Conservation (phyloP, 1,140 invertebrate genomes). For the Matsumurasca onukii region DNA sequence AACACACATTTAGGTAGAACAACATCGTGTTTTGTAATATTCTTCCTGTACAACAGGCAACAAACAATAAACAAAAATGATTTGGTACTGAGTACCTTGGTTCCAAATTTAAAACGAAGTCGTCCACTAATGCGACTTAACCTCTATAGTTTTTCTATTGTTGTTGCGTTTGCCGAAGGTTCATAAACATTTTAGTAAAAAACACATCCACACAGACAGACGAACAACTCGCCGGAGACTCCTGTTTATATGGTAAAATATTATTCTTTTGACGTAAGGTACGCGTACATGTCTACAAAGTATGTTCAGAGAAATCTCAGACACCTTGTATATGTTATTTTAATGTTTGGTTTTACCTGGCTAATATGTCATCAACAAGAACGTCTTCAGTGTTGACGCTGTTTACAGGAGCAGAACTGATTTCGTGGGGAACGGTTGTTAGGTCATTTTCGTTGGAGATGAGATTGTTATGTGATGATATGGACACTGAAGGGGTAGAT, state of each 20-base stretch:
- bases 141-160: background rate
- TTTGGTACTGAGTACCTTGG: background rate
- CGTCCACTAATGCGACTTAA: background rate
- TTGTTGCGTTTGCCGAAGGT: background rate
- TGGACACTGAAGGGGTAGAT: too few relatives aligned
- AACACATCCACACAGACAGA: too few relatives aligned
- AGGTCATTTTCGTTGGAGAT: too few relatives aligned
- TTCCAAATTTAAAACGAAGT: background rate
- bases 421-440: too few relatives aligned
- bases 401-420: background rate
- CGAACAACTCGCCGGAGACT: too few relatives aligned
- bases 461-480: too few relatives aligned
- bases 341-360: background rate
- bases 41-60: background rate
- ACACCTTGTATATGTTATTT: background rate
- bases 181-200: too few relatives aligned
- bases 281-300: background rate
- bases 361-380: background rate
- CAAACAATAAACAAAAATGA: background rate
- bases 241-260: too few relatives aligned
- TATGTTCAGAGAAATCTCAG: background rate
- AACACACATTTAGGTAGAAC: background rate
- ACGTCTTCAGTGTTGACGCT: background rate
- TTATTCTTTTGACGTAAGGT: background rate
- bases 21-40: conserved; percentile 1